These are phyloP conservation scores for Diadegma fenestrale DNA, from an alignment of 2,888 invertebrate genomes.

Conservation along the genomic window DNA sequence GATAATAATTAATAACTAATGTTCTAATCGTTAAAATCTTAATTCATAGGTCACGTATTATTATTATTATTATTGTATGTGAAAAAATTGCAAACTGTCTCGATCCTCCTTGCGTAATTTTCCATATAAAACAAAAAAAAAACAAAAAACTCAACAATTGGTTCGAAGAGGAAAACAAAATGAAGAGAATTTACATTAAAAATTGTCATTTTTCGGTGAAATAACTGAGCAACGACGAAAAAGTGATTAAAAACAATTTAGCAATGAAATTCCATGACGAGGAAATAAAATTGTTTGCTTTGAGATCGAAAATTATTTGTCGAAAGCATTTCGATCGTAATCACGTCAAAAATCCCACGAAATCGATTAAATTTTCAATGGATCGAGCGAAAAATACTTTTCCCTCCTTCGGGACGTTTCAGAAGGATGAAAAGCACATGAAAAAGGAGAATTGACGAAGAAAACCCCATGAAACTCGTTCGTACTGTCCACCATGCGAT, in stretches of 20 bases:
- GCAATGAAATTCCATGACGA: background rate
- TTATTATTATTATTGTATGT: constrained; percentile 65
- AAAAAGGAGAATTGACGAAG: background rate
- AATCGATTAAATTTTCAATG: background rate
- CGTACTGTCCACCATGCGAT: background rate
- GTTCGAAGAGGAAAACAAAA: background rate
- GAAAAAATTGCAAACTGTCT: constrained; percentile 47
- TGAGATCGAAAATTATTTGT: background rate
- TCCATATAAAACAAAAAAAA: background rate
- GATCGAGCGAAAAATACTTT: background rate
- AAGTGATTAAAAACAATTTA: constrained; percentile 14
- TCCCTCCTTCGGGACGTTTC: background rate
- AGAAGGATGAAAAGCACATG: background rate
- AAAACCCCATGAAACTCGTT: background rate
- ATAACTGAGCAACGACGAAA: background rate
- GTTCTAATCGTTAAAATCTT: constrained; percentile 75
- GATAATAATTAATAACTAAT: constrained; percentile 81
- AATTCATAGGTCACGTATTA: constrained; percentile 62
- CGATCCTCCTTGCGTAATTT: constrained; percentile 40
- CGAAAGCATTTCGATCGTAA: background rate
- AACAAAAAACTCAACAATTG: background rate
- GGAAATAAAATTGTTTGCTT: background rate
- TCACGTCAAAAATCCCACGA: background rate
- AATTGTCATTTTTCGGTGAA: background rate
- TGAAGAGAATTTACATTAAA: background rate